phyloP scores from a whole-genome alignment of 1,140 invertebrate species.

The Sinella curviseta region DNA sequence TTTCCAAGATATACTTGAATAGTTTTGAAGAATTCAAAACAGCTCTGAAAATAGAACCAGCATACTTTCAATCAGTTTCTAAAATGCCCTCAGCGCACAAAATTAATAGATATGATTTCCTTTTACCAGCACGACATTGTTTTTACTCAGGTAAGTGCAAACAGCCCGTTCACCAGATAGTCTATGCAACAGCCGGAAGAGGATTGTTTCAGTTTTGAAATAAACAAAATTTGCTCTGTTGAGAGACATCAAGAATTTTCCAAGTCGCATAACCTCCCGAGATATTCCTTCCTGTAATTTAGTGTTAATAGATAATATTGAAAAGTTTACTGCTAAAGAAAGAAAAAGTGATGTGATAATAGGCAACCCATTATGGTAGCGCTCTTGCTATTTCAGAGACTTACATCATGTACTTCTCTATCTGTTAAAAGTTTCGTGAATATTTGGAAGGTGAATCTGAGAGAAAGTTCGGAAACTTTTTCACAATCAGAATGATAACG shows the following conservation, averaged over 20 bases:
- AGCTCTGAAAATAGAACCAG: background rate
- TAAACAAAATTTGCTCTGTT: background rate
- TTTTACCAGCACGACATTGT: background rate
- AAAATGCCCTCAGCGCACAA: no score
- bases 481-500: background rate
- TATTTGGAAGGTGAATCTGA: constrained; percentile 4
- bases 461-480: background rate
- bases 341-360: no score
- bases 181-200: background rate
- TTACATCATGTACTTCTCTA: background rate
- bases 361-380: no score
- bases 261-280: background rate
- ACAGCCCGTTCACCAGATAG: background rate
- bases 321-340: background rate
- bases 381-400: background rate
- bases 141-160: background rate
- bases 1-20: background rate
- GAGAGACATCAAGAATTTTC: background rate
- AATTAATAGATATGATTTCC: no score
- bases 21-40: background rate
- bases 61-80: background rate
- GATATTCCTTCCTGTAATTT: background rate
- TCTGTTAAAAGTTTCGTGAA: background rate
- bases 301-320: background rate
- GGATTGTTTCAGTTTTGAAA: background rate